A percentile compares a stretch with the other conserved stretches of the same genome.
Conservation (phyloP, 2,797 vertebrate genomes). For the Lepilemur ruficaudatus region DNA sequence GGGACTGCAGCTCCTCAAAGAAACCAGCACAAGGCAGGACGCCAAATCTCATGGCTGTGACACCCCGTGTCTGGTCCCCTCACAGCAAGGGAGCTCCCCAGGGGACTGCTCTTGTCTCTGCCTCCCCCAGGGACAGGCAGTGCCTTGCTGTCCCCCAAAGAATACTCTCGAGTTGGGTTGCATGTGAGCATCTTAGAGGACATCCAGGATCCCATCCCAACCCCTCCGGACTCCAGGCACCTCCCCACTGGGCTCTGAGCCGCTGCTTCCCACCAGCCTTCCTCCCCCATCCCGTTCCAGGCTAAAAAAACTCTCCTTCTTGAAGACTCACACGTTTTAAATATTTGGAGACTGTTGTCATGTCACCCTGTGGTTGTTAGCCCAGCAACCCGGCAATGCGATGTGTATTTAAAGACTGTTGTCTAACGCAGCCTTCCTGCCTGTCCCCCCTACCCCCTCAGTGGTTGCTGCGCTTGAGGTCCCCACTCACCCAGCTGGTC, state of each 20-base stretch:
- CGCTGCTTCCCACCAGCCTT: fast-evolving
- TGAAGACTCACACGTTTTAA: neutral
- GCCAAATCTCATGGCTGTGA: neutral
- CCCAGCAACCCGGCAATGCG: neutral
- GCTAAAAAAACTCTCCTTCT: neutral
- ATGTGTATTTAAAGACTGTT: neutral
- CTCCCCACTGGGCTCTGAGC: neutral
- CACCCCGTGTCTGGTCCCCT: neutral
- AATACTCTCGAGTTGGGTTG: neutral
- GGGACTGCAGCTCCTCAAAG: neutral
- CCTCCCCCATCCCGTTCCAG: neutral
- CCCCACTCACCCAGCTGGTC: too few species aligned
- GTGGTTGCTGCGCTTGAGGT: neutral
- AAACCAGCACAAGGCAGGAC: neutral
- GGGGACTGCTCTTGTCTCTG: neutral
- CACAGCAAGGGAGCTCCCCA: fast-evolving
- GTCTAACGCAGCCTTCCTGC: neutral
- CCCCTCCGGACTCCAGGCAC: fast-evolving
- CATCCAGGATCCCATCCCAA: neutral
- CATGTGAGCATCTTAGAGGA: neutral
- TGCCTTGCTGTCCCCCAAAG: neutral
- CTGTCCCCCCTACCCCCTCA: neutral
- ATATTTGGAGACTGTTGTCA: neutral
- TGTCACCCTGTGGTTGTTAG: neutral
- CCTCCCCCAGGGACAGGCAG: neutral